Evolutionary conservation across 2,113 vertebrate genomes (phyloP), one percentile per base, ranked within the genome.

Genomic region (Pogonocichla stellata): DNA sequence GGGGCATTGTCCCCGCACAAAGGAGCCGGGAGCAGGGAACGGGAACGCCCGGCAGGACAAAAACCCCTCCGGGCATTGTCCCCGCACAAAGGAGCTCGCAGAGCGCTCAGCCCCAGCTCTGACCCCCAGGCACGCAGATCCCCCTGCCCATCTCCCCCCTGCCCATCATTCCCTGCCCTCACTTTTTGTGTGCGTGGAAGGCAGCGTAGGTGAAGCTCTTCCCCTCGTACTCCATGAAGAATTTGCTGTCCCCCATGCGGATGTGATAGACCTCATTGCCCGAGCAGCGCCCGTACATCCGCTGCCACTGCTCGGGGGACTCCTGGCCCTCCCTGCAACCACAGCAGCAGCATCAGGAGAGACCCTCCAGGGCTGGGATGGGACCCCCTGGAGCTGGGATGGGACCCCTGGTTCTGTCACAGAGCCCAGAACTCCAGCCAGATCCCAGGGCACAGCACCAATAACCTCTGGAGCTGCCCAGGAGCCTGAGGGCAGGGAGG

Each of bases 151-250:
- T 47, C 47, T 3, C 0, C 0, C 22, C 45, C 47, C 22, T 23
- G 10, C 11, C 47, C 47, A 47, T 47, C 43, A 16, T 18, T 69
- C 45, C n/a, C 31, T 2, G 78, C 5, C 24, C 98, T 97, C 89
- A 99, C 99, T 99, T 99, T 95, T 99, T 99, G 97, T 99, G 99
- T 0, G 99, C 99, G 1, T 99, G 99, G 97, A 99, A 99, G 77
- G 99, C 99, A 0, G 99, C 99, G 3, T 99, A 99, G 80, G 99
- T 99, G 98, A 99, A 99, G 95, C 99, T 99, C 97, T 99, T 99
- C 40, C 99, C 99, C 56, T 99, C 98, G 8, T 99, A 99, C 95
- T 99, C 99, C 66, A 98, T 99, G 86, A 99, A 99, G 96, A 99
- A 99, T 94, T 99, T 99, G 99, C 99, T 99, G 98, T 99, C 99